These are phyloP conservation scores for Heterocephalus glaber DNA, from an alignment of 2,113 vertebrate genomes.

Conservation along the genomic window DNA sequence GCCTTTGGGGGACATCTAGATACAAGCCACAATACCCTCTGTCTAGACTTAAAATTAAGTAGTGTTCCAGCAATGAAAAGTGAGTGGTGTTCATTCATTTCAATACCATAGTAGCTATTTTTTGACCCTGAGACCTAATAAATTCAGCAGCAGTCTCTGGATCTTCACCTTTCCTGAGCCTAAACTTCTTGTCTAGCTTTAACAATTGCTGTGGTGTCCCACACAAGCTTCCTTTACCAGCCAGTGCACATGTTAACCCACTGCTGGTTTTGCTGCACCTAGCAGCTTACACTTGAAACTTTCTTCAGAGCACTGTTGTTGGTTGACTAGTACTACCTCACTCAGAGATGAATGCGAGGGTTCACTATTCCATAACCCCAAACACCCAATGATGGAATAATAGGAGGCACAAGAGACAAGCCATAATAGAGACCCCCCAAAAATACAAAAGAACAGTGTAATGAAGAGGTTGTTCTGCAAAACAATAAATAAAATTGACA, in stretches of 20 bases:
- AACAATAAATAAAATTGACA: neutral
- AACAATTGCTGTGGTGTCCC: neutral
- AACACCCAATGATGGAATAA: neutral
- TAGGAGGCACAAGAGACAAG: neutral
- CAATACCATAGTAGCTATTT: neutral
- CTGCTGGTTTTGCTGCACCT: neutral
- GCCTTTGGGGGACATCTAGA: neutral
- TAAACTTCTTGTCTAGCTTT: neutral
- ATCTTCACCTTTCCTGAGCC: neutral
- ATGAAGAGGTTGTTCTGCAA: neutral
- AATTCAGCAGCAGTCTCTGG: neutral
- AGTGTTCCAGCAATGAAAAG: neutral
- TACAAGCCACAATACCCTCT: neutral
- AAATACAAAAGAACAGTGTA: neutral
- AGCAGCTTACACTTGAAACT: neutral
- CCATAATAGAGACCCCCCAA: neutral
- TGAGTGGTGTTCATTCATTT: neutral
- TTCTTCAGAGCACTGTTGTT: neutral
- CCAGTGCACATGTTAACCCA: neutral
- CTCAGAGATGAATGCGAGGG: neutral
- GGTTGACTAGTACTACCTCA: neutral
- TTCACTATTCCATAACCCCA: neutral
- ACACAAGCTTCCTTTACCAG: neutral
- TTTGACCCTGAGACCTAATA: neutral
- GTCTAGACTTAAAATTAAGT: constrained; percentile 32